Evolutionary conservation across 2,888 invertebrate genomes (phyloP).

Genomic region (Phortica okadai): DNA sequence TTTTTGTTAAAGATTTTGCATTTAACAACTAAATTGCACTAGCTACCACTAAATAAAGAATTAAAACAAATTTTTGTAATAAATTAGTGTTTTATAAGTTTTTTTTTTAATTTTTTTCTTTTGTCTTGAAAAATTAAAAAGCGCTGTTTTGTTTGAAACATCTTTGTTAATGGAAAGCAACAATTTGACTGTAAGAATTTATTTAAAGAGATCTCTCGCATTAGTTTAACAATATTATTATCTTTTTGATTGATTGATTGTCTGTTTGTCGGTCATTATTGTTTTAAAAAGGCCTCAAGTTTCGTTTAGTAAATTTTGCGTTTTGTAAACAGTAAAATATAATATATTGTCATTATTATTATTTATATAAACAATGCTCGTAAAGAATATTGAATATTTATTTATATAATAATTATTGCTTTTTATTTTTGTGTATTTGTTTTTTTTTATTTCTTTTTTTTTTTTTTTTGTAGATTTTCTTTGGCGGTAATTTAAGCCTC

Average conservation of each 20-base stretch:
- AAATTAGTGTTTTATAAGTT: conserved; percentile 55
- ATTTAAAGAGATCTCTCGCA: conserved; percentile 58
- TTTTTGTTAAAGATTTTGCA: conserved; percentile 1
- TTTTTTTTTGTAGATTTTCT: conserved; percentile 58
- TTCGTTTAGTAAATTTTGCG: conserved; percentile 32
- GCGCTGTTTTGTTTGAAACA: conserved; percentile 22
- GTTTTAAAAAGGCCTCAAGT: conserved; percentile 19
- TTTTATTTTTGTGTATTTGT: conserved; percentile 40
- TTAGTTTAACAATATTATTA: conserved; percentile 35
- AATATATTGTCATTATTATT: too few relatives aligned
- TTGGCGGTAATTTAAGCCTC: conserved; percentile 76
- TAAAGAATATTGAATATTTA: conserved; percentile 18
- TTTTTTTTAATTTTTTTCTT: conserved; percentile 37
- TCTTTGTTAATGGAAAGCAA: conserved; percentile 10
- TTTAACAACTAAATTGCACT: conserved; percentile 72
- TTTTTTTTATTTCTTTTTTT: conserved; percentile 31
- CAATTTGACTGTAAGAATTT: conserved; percentile 20
- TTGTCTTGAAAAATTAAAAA: conserved; percentile 38
- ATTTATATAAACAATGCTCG: too few relatives aligned
- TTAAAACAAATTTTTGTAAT: conserved; percentile 68
- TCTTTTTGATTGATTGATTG: conserved; percentile 41
- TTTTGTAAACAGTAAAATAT: conserved; percentile 16
- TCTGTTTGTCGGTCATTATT: conserved; percentile 45
- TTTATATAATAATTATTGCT: conserved; percentile 35
- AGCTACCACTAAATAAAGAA: conserved; percentile 75